phyloP scores from a whole-genome alignment of 2,113 vertebrate genomes.

The Aegithalos caudatus region DNA sequence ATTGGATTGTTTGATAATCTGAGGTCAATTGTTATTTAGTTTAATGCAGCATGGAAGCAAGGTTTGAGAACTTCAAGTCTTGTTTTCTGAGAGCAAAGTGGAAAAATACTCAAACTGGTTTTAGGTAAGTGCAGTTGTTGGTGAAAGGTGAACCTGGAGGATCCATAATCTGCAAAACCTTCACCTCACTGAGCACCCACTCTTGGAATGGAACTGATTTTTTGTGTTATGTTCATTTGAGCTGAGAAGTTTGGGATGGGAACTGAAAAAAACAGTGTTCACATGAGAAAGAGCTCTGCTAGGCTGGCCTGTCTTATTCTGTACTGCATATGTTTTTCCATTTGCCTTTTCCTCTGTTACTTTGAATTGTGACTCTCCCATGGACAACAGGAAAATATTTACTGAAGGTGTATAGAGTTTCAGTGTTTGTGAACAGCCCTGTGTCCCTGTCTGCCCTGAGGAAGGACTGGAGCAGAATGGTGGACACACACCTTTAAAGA shows the following conservation, averaged over 20 bases:
- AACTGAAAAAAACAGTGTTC: not conserved
- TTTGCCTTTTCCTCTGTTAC: not conserved
- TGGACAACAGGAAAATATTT: not conserved
- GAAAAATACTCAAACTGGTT: not conserved
- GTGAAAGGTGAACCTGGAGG: not conserved
- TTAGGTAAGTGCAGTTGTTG: not conserved
- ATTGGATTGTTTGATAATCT: not conserved
- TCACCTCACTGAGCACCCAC: not conserved
- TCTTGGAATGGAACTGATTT: not conserved
- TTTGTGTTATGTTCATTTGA: rapidly evolving
- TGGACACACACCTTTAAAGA: not conserved
- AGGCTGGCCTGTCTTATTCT: not conserved
- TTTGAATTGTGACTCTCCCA: not conserved
- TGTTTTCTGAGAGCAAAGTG: not conserved
- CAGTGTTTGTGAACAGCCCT: not conserved
- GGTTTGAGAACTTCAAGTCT: not conserved
- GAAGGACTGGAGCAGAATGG: not conserved
- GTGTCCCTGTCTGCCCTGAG: not conserved
- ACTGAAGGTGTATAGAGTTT: not conserved
- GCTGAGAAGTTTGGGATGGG: not conserved
- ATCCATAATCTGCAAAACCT: not conserved
- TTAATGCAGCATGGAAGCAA: not conserved
- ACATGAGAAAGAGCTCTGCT: not conserved
- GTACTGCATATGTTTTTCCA: not conserved
- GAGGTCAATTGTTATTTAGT: not conserved